These are phyloP conservation scores for Lutjanus campechanus DNA, from an alignment of 2,797 vertebrate genomes.

Conservation along the genomic window DNA sequence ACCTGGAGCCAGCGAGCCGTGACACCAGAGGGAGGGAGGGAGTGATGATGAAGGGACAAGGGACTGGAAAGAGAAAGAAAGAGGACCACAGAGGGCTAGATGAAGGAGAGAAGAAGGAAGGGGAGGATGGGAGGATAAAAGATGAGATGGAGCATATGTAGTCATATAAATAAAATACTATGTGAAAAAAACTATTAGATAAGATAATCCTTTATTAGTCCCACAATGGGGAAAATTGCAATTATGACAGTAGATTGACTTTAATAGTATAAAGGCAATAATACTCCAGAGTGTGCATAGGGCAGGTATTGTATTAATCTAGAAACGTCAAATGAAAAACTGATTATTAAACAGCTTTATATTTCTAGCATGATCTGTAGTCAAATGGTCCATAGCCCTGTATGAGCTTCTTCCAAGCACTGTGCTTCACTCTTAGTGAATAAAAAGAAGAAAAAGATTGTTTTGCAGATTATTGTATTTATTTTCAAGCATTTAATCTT, in stretches of 20 bases:
- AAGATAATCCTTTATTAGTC: too few relatives aligned
- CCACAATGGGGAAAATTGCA: too few relatives aligned
- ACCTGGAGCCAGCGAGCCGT: conserved; percentile 87
- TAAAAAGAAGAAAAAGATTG: not conserved
- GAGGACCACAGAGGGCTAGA: conserved; percentile 62
- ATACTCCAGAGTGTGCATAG: not conserved
- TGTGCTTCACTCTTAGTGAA: not conserved
- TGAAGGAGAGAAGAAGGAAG: conserved; percentile 53
- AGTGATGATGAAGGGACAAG: conserved; percentile 73
- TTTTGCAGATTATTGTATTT: not conserved
- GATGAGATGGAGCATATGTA: conserved; percentile 28
- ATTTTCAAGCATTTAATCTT: not conserved
- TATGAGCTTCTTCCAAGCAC: not conserved
- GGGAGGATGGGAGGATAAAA: conserved; percentile 33
- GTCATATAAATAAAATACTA: not conserved
- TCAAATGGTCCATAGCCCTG: not conserved
- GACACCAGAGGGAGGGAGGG: conserved; percentile 82
- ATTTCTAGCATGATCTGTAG: not conserved
- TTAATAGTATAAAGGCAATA: not conserved
- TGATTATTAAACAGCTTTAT: not conserved
- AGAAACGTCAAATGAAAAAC: not conserved
- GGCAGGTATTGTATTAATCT: not conserved
- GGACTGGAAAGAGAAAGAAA: conserved; percentile 51
- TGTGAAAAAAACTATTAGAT: not conserved
- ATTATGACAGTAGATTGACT: not conserved